Percentiles rank a stretch among this genome's conserved stretches.
Evolutionary conservation across 2,797 vertebrate genomes (phyloP).

Genomic region (Potorous gilbertii): DNA sequence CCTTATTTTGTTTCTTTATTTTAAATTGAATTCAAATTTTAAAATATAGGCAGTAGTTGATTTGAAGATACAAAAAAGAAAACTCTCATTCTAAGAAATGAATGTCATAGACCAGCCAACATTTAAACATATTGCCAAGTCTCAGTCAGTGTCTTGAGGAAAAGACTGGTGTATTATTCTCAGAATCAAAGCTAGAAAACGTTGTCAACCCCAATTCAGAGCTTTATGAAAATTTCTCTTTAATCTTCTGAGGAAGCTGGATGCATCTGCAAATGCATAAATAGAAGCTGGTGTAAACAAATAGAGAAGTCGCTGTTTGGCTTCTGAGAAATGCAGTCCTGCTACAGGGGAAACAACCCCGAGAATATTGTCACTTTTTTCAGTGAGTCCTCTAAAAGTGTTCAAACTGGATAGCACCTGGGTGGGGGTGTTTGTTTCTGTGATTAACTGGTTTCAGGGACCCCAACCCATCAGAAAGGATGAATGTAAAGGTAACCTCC

Average conservation of each 20-base stretch:
- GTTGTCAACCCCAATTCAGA: conserved; percentile 42
- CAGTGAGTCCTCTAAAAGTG: conserved; percentile 29
- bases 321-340: background rate
- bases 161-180: conserved; percentile 45
- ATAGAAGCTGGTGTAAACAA: conserved; percentile 43
- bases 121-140: conserved; percentile 32
- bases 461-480: conserved; percentile 3
- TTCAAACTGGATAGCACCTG: background rate
- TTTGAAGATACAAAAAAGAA: conserved; percentile 33
- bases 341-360: conserved; percentile 31
- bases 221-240: conserved; percentile 48
- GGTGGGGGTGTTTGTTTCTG: background rate
- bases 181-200: conserved; percentile 52
- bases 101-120: conserved; percentile 26
- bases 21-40: background rate
- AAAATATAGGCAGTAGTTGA: background rate
- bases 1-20: background rate
- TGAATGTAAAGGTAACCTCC: conserved; percentile 41
- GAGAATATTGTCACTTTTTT: conserved; percentile 25
- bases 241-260: conserved; percentile 42
- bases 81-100: background rate
- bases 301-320: conserved; percentile 48
- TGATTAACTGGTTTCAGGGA: conserved; percentile 35
- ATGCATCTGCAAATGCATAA: conserved; percentile 60
- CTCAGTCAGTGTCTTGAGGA: conserved; percentile 32